Evolutionary conservation across 1,140 invertebrate genomes (phyloP).

Genomic region (Meteorus sp.): DNA sequence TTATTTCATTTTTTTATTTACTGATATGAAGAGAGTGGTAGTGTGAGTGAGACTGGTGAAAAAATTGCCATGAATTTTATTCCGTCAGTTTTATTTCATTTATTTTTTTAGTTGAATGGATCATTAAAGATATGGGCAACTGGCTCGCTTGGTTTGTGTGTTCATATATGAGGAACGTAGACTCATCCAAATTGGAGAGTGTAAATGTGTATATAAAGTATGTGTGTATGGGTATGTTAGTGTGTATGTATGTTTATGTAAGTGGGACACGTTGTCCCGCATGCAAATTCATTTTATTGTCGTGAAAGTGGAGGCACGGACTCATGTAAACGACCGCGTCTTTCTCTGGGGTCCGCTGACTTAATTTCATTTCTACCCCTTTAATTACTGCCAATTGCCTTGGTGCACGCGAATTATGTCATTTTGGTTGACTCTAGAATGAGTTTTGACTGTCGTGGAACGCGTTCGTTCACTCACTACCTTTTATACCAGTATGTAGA

Average conservation of each 20-base stretch:
- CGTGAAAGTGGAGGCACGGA: constrained; percentile 42
- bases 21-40: no score
- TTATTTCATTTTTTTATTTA: constrained; percentile 2
- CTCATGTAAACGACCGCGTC: constrained; percentile 53
- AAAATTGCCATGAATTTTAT: constrained; percentile 8
- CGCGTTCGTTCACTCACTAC: no score
- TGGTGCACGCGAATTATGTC: constrained; percentile 54
- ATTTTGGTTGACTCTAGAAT: constrained; percentile 37
- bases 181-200: no score
- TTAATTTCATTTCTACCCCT: constrained; percentile 55
- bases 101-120: no score
- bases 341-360: constrained; percentile 44
- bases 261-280: constrained; percentile 46
- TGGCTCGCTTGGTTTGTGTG: no score
- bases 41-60: no score
- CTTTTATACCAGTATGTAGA: neutral
- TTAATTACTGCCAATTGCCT: constrained; percentile 59
- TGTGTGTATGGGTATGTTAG: neutral
- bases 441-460: neutral
- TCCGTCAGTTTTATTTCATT: no score
- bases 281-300: constrained; percentile 59
- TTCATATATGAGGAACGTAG: neutral
- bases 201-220: no score
- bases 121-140: no score
- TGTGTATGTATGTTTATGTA: neutral